Conservation (phyloP, 2,797 vertebrate genomes). For the Euphonia xanthogaster region DNA sequence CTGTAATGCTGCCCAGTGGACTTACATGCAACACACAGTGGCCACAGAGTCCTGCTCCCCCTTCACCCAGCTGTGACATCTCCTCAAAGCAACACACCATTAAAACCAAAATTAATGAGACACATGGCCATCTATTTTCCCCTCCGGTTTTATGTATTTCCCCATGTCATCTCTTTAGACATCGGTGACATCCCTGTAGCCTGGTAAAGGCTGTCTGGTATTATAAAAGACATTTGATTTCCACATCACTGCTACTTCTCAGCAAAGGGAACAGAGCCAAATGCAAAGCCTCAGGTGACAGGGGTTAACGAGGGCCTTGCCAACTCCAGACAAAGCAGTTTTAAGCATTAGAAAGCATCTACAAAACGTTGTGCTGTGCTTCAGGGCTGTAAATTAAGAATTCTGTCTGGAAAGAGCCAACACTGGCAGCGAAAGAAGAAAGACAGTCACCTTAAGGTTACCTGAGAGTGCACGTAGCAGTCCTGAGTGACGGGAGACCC, state of each 20-base stretch:
- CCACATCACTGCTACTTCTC: conserved; percentile 52
- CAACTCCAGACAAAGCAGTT: conserved; percentile 48
- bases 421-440: background rate
- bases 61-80: background rate
- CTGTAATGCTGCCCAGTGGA: background rate
- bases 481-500: background rate
- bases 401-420: background rate
- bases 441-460: background rate
- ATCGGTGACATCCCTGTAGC: conserved; percentile 8
- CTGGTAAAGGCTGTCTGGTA: conserved; percentile 45
- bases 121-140: background rate
- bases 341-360: conserved; percentile 28
- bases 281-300: conserved; percentile 19
- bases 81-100: conserved; percentile 28
- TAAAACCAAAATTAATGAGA: conserved; percentile 37
- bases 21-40: background rate
- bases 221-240: conserved; percentile 54
- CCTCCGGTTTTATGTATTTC: conserved; percentile 39
- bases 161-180: conserved; percentile 41
- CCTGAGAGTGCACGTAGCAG: background rate
- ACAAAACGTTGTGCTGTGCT: background rate
- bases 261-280: conserved; percentile 56
- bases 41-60: background rate
- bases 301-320: conserved; percentile 44
- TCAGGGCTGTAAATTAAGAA: conserved; percentile 7